Evolutionary conservation across 2,113 vertebrate genomes (phyloP).

Genomic region (Chrysochloris asiatica): DNA sequence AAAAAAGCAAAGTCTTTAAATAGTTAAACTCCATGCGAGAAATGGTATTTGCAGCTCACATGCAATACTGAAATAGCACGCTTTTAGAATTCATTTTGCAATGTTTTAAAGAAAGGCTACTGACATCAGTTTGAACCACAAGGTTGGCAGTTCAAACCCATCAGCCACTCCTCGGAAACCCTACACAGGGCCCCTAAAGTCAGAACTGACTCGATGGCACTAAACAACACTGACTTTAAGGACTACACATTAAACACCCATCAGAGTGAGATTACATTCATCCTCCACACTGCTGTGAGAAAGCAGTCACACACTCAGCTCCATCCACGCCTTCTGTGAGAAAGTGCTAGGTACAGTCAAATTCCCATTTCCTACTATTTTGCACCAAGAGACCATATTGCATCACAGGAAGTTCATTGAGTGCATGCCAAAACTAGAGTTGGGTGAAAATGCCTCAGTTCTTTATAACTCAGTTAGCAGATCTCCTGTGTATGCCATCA

Average conservation of each 20-base stretch:
- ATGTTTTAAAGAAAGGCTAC: too few relatives aligned
- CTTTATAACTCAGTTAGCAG: conserved; percentile 80
- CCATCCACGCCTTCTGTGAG: not conserved
- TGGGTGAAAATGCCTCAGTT: conserved; percentile 80
- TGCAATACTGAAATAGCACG: not conserved
- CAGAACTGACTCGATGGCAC: too few relatives aligned
- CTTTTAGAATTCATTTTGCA: conserved; percentile 41
- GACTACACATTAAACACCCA: not conserved
- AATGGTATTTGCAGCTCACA: not conserved
- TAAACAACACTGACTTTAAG: not conserved
- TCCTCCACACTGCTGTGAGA: not conserved
- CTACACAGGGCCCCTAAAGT: too few relatives aligned
- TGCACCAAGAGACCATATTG: conserved; percentile 22
- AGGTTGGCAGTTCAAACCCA: too few relatives aligned
- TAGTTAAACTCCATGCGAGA: not conserved
- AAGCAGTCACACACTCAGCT: not conserved
- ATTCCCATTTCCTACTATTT: conserved; percentile 49
- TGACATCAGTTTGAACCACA: too few relatives aligned
- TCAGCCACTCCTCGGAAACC: too few relatives aligned
- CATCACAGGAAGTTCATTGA: conserved; percentile 73
- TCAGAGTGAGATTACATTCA: conserved; percentile 30
- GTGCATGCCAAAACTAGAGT: conserved; percentile 55
- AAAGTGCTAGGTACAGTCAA: conserved; percentile 40
- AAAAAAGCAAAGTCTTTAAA: conserved; percentile 6
- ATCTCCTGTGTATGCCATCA: conserved; percentile 81